Evolutionary conservation across 2,888 invertebrate species (phyloP).

Genomic region (Horisme vitalbata): DNA sequence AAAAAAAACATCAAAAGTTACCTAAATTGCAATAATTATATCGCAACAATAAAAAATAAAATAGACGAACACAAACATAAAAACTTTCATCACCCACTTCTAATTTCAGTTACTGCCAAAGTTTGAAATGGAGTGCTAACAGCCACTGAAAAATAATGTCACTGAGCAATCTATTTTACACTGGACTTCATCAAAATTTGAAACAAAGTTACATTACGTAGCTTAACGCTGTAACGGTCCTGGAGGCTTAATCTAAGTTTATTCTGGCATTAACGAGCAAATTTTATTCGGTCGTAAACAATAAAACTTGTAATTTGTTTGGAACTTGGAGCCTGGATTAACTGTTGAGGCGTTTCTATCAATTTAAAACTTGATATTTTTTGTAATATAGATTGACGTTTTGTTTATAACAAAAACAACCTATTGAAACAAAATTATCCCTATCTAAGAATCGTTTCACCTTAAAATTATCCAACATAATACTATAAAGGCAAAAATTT

Average conservation of each 20-base stretch:
- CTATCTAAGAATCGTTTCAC: no score
- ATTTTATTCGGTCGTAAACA: constrained; percentile 32
- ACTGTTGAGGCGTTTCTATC: not conserved
- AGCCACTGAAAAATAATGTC: constrained; percentile 19
- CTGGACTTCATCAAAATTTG: constrained; percentile 26
- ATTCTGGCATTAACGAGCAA: constrained; percentile 33
- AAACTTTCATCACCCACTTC: constrained; percentile 18
- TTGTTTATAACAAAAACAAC: no score
- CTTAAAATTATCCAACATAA: no score
- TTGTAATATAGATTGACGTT: no score
- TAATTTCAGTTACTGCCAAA: constrained; percentile 15
- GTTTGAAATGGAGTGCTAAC: constrained; percentile 22
- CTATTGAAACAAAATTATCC: no score
- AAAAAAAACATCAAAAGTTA: no score
- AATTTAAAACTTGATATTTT: no score
- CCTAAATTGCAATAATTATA: no score
- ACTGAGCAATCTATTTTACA: constrained; percentile 22
- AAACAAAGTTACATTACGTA: constrained; percentile 24
- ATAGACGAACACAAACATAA: not conserved
- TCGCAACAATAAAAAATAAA: no score
- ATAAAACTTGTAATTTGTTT: constrained; percentile 37
- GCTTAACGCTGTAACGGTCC: constrained; percentile 10
- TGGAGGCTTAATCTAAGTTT: constrained; percentile 31
- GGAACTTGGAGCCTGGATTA: no score
- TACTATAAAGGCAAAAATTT: no score